Evolutionary conservation across 2,113 vertebrate species (phyloP).

Genomic region (Oxygymnocypris stewartii): DNA sequence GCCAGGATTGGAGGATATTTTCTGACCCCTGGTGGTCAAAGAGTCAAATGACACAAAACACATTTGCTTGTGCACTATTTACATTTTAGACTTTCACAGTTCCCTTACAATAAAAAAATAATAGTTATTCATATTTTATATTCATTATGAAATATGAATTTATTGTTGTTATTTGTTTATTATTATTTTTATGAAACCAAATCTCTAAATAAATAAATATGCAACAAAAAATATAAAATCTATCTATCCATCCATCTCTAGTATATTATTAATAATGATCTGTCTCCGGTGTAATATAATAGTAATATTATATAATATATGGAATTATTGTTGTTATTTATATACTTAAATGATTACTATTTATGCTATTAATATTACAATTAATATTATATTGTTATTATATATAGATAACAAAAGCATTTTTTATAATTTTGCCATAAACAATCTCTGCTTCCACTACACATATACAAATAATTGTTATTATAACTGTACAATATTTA

Average conservation of each 20-base stretch:
- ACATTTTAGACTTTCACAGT: background rate
- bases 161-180: background rate
- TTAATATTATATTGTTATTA: too few relatives aligned
- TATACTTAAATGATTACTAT: too few relatives aligned
- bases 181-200: background rate
- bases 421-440: too few relatives aligned
- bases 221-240: background rate
- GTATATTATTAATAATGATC: too few relatives aligned
- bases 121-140: background rate
- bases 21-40: conserved; percentile 32
- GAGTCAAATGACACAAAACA: background rate
- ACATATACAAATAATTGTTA: background rate
- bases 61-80: background rate
- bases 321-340: too few relatives aligned
- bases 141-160: background rate
- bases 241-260: too few relatives aligned
- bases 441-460: background rate
- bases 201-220: background rate
- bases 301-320: too few relatives aligned
- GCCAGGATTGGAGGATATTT: background rate
- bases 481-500: background rate
- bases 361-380: too few relatives aligned
- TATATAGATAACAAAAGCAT: too few relatives aligned
- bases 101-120: background rate
- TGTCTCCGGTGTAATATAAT: too few relatives aligned